Evolutionary conservation across 2,888 invertebrate species (phyloP), one percentile per base, ranked within the genome.

Genomic region (Thalpophila matura): DNA sequence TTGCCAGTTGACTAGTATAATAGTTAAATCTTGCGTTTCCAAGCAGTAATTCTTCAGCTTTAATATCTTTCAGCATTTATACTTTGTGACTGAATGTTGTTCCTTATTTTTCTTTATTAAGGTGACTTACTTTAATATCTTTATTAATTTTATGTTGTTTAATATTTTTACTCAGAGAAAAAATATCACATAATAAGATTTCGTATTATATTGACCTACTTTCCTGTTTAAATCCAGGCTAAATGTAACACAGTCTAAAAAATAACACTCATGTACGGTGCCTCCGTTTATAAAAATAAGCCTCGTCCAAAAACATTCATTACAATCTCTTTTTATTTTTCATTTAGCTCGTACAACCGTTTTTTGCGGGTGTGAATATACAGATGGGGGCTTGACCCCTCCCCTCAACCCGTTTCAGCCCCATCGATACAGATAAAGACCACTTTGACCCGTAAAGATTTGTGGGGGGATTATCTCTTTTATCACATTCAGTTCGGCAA

Each of bases 361-460:
- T 61, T 75, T 77, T 79, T 75, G 58, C 45, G 61, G 37, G 59
- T 73, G 72, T 57, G 59, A 67, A 69, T 61, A 65, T 75, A 72
- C 59, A 55, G 46, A 55, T 56, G 57, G 50, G 46, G 40, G 53
- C 55, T 63, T 68, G 51, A 73, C 64, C 74, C 51, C 69, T 57
- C 64, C 35, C 50, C 64, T 64, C 56, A 51, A 54, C 50, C 65
- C 51, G 35, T 45, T 62, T 59, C 50, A 58, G 64, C 66, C 79
- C 69, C 70, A 79, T 73, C 79, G 69, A 76, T 73, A 76, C 72
- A 73, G 79, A 78, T 78, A 75, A 72, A 75, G 51, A 64, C 59
- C 53, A 66, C 63, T 75, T 58, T 73, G 73, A 79, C 76, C 79
- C 67, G 38, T 40, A 67, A 79, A 73, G 76, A 79, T 79, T 76